These are phyloP conservation scores for Cichlasoma orientale DNA, from an alignment of 2,797 vertebrate genomes.

Conservation along the genomic window DNA sequence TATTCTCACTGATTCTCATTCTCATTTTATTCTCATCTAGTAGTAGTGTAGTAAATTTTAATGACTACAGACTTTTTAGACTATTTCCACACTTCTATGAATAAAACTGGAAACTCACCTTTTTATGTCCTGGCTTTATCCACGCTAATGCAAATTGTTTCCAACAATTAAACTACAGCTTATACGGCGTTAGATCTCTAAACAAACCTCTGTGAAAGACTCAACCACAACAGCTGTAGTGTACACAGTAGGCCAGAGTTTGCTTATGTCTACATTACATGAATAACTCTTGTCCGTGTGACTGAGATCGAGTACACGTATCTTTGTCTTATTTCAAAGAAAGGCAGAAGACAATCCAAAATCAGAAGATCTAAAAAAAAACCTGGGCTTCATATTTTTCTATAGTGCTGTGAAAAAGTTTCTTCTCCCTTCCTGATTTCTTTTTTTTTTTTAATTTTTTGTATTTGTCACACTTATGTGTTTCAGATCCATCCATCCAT, in stretches of 20 bases:
- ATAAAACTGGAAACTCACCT: neutral
- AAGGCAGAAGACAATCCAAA: conserved; percentile 20
- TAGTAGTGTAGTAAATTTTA: neutral
- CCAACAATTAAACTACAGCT: neutral
- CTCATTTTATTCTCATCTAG: neutral
- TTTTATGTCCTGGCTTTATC: neutral
- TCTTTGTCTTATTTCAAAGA: conserved; percentile 28
- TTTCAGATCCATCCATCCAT: too few relatives aligned
- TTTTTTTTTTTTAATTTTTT: too few relatives aligned
- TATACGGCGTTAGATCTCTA: neutral
- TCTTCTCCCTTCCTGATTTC: neutral
- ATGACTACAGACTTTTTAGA: neutral
- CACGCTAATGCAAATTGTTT: neutral
- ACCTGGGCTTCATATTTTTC: conserved; percentile 66
- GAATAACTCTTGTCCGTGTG: neutral
- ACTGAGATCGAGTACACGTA: conserved; percentile 5
- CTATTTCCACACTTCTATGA: neutral
- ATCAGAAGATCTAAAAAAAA: conserved; percentile 44
- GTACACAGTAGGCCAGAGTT: conserved; percentile 8
- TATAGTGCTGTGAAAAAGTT: neutral
- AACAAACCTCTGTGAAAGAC: neutral
- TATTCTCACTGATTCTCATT: neutral
- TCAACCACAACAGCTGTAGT: neutral
- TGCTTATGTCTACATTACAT: neutral
- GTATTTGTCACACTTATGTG: too few relatives aligned